A percentile compares a stretch with the other conserved stretches of the same genome.
Conservation (phyloP, 2,113 vertebrate genomes). For the Bagarius yarrelli region DNA sequence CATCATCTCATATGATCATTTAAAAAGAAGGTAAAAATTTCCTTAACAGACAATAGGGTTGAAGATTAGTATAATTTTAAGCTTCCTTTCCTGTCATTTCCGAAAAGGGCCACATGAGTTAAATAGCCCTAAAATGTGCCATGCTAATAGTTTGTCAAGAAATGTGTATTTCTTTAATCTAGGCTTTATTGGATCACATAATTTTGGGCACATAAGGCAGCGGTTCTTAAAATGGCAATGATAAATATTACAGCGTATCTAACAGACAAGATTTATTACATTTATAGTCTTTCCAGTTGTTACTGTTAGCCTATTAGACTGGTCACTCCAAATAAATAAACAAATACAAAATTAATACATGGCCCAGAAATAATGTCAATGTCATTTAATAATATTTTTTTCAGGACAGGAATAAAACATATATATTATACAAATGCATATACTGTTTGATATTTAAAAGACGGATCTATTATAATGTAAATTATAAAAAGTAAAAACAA, state of each 20-base stretch:
- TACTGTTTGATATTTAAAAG: not conserved
- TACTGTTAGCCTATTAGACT: not conserved
- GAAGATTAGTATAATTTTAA: not conserved
- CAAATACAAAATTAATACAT: not conserved
- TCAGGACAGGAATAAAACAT: not conserved
- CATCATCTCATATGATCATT: not conserved
- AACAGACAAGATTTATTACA: not conserved
- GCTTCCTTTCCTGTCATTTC: not conserved
- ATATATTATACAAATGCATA: not conserved
- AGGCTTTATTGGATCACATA: conserved; percentile 9
- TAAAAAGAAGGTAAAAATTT: not conserved
- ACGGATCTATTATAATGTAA: not conserved
- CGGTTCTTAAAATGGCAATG: not conserved
- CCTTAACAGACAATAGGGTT: not conserved
- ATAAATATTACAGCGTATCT: not conserved
- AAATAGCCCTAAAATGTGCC: not conserved
- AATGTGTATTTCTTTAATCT: conserved; percentile 20
- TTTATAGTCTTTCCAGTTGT: not conserved
- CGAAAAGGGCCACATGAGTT: not conserved
- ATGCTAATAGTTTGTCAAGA: not conserved
- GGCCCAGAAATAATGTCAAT: too few species aligned
- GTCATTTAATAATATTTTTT: not conserved
- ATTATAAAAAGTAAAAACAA: not conserved
- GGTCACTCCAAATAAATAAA: not conserved
- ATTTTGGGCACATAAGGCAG: not conserved